These are phyloP conservation scores for Mystacornis crossleyi DNA, from an alignment of 2,113 vertebrate genomes.

Conservation along the genomic window DNA sequence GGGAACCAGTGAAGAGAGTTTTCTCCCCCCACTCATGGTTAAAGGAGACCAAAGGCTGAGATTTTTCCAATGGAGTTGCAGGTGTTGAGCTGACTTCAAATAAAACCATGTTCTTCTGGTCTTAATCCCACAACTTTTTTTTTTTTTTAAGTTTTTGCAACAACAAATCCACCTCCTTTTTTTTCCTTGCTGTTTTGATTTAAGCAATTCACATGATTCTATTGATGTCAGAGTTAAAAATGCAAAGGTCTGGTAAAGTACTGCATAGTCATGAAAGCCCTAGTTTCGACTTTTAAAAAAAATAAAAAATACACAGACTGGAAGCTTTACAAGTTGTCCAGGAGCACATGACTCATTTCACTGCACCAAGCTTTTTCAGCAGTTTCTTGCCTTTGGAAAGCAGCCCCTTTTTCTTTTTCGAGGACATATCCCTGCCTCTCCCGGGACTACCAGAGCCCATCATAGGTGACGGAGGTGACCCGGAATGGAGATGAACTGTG, in stretches of 20 bases:
- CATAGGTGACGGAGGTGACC: constrained; percentile 84
- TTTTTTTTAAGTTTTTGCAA: neutral
- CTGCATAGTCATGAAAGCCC: constrained; percentile 84
- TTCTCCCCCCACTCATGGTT: neutral
- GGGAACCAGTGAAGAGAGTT: neutral
- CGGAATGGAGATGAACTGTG: constrained; percentile 84
- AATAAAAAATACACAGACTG: constrained; percentile 26
- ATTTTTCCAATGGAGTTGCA: constrained; percentile 13
- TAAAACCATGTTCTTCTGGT: constrained; percentile 19
- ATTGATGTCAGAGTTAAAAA: constrained; percentile 42
- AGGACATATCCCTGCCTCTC: constrained; percentile 87
- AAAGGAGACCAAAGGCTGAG: constrained; percentile 37
- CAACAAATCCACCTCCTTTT: neutral
- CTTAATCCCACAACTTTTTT: neutral
- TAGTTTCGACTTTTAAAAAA: constrained; percentile 68
- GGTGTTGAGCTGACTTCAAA: neutral
- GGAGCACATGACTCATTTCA: constrained; percentile 83
- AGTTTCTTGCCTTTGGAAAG: constrained; percentile 96
- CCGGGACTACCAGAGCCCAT: constrained; percentile 87
- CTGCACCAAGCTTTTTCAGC: constrained; percentile 90
- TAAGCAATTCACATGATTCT: constrained; percentile 38
- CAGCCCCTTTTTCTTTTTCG: constrained; percentile 95
- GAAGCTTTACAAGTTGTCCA: constrained; percentile 78
- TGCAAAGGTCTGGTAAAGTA: neutral
- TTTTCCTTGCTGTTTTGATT: neutral